Evolutionary conservation across 1,140 invertebrate genomes (phyloP).

Genomic region (Lordiphosa clarofinis): DNA sequence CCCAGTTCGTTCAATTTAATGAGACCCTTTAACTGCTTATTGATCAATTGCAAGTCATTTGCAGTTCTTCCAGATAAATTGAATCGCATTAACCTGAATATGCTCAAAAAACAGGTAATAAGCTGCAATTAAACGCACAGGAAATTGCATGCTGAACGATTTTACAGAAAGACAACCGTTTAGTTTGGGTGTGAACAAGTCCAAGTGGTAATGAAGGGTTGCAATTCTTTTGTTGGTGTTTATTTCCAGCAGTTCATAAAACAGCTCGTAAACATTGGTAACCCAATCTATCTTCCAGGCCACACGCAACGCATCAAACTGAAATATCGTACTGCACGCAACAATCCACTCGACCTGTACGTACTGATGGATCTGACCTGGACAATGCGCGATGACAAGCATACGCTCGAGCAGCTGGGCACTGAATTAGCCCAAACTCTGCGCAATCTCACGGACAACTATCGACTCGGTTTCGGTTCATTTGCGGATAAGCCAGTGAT

Average conservation of each 20-base stretch:
- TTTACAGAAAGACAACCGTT: constrained; percentile 36
- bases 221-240: constrained; percentile 15
- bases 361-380: constrained; percentile 95
- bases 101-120: not conserved
- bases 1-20: not conserved
- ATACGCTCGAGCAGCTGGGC: constrained; percentile 89
- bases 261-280: constrained; percentile 32
- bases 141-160: constrained; percentile 52
- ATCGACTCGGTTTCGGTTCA: constrained; percentile 90
- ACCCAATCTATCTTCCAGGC: constrained; percentile 65
- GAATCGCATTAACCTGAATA: constrained; percentile 19
- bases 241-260: constrained; percentile 55
- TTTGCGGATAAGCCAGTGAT: constrained; percentile 91
- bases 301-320: constrained; percentile 81
- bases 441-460: constrained; percentile 89
- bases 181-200: constrained; percentile 52
- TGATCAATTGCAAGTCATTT: constrained; percentile 22
- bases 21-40: constrained; percentile 1
- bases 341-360: constrained; percentile 96
- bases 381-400: constrained; percentile 93
- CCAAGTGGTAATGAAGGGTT: constrained; percentile 32
- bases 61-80: constrained; percentile 13
- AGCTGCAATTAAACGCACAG: constrained; percentile 22
- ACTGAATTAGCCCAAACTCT: constrained; percentile 83
- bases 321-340: constrained; percentile 83